These are phyloP conservation scores for Oligia strigilis DNA, from an alignment of 2,888 invertebrate genomes.

Conservation along the genomic window DNA sequence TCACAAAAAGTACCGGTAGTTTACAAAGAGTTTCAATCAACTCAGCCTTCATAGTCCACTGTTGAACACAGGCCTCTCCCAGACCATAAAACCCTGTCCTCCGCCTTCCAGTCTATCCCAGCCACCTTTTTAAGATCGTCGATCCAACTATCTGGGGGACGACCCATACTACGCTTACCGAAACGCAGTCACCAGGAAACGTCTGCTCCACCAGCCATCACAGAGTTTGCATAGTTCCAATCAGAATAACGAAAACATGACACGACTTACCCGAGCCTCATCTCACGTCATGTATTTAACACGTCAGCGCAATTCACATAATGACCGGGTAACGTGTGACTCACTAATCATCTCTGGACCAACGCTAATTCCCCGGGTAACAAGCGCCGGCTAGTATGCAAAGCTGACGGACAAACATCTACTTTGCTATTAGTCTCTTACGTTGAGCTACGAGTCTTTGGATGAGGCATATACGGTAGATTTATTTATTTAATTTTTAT, in stretches of 20 bases:
- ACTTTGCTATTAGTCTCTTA: conserved; percentile 83
- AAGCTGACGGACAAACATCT: conserved; percentile 85
- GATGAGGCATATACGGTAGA: conserved; percentile 56
- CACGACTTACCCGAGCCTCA: conserved; percentile 3
- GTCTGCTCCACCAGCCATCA: not conserved
- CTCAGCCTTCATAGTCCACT: not conserved
- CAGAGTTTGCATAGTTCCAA: not conserved
- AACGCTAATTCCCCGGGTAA: conserved; percentile 81
- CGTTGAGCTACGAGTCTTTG: conserved; percentile 58
- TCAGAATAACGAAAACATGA: not conserved
- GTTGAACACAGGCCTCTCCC: not conserved
- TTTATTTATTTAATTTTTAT: not conserved
- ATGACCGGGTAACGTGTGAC: conserved; percentile 49
- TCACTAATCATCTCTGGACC: conserved; percentile 68
- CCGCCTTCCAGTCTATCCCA: not conserved
- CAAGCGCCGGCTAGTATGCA: conserved; percentile 83
- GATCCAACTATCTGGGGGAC: not conserved
- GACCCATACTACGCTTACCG: not conserved
- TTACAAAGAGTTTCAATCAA: too few relatives aligned
- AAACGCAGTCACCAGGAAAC: not conserved
- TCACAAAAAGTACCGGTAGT: too few relatives aligned
- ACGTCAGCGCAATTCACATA: conserved; percentile 48
- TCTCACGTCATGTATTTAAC: conserved; percentile 43
- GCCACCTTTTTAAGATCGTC: not conserved
- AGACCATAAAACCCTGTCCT: too few relatives aligned